Base-by-base conservation (phyloP, 1,140 invertebrate genomes). In the Zaprionus taronus region DNA sequence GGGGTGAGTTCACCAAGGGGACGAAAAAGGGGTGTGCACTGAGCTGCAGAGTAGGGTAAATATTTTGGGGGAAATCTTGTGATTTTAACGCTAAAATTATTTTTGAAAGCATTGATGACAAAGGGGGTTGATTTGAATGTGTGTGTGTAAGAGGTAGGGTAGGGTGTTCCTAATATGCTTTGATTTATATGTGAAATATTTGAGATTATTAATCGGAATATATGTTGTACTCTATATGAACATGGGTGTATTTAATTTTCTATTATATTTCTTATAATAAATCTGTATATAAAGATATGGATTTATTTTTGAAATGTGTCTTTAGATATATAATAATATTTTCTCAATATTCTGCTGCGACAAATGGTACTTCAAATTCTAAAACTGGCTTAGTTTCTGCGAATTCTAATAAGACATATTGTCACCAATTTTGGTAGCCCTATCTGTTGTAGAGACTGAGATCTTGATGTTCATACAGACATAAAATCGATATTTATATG, bases 21-120 rank as follows among this genome's bases (percentile, higher is more conserved):
- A n/a, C 41, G 2, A 5, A 26, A 15, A 81, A 81, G 77, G 74
- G 80, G 68, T 78, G 60, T 20, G 3, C 53, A 72, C 47, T 20
- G 4, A 55, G 72, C 41, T 24, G 63, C 60, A 58, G 15, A 53
- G 17, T 11, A 38, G 55, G 28, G 28, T 24, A 41, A 58, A 47
- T 60, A 67, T 63, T 24, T 49, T 55, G 24, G 26, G 60, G 34
- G 15, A 66, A 70, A 73, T 69, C 53, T 28, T n/a, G 1, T 2
- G 61, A 64, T 77, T 78, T 63, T 51, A 56, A 69, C 70, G 51
- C 20, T 2, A 66, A 79, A 58, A 62, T 70, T 70, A 15, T 26
- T 70, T 69, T 56, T 47, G 28, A 62, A n/a, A 20, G 28, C 34
- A 66, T 31, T 26, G 22, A 34, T 31, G n/a, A 15, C 34, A 38